Conservation (phyloP, 2,797 vertebrate genomes). For the Gadopsis marmoratus region DNA sequence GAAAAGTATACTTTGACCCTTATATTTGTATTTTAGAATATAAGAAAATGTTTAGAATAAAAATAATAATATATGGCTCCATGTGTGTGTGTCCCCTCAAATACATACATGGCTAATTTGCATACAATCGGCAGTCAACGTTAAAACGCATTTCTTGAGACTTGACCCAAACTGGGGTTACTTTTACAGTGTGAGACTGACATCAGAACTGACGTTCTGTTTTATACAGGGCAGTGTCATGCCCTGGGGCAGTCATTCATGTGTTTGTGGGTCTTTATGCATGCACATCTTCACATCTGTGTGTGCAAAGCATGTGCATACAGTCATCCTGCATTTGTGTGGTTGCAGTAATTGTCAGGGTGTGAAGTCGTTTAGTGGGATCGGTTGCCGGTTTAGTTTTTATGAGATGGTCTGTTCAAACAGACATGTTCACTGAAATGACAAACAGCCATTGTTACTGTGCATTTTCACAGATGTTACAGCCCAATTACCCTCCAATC, state of each 20-base stretch:
- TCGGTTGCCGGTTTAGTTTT: constrained; percentile 53
- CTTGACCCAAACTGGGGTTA: neutral
- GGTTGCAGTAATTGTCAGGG: constrained; percentile 28
- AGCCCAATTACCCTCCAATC: constrained; percentile 65
- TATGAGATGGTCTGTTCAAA: constrained; percentile 54
- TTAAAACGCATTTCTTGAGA: neutral
- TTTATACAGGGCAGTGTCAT: neutral
- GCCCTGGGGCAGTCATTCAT: neutral
- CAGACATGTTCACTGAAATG: constrained; percentile 56
- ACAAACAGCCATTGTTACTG: constrained; percentile 62
- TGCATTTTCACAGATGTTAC: constrained; percentile 55
- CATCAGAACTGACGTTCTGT: neutral
- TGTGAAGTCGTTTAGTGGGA: constrained; percentile 60
- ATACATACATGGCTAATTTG: neutral
- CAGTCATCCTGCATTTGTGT: constrained; percentile 1
- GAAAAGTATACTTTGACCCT: neutral
- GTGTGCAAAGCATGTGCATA: neutral
- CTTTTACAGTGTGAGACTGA: neutral
- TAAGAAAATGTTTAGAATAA: too few relatives aligned
- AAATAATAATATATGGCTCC: too few relatives aligned
- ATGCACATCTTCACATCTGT: neutral
- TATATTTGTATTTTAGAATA: too few relatives aligned
- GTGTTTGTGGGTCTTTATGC: neutral
- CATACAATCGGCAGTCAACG: neutral
- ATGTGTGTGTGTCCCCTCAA: too few relatives aligned